Percentiles rank a stretch among this genome's conserved stretches.
Evolutionary conservation across 2,888 invertebrate genomes (phyloP).

Genomic region (Pyrochroa serraticornis): DNA sequence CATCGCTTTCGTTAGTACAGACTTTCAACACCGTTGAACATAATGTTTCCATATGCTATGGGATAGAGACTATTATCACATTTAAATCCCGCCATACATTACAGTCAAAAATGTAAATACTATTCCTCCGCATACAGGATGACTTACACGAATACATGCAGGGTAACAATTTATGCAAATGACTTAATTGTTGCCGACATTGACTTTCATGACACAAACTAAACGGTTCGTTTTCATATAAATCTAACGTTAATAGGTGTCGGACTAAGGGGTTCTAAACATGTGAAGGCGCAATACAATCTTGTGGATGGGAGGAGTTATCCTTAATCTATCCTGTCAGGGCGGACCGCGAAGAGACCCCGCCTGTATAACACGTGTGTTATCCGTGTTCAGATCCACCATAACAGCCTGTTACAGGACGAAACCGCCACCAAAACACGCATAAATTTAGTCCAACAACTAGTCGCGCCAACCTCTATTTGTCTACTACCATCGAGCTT

Average conservation of each 20-base stretch:
- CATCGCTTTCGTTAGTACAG: too few relatives aligned
- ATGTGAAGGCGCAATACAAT: conserved; percentile 25
- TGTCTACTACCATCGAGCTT: too few relatives aligned
- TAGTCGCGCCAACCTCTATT: too few relatives aligned
- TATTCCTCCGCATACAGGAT: neutral
- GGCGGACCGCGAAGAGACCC: conserved; percentile 21
- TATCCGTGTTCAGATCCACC: neutral
- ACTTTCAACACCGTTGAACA: too few relatives aligned
- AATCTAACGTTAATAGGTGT: conserved; percentile 21
- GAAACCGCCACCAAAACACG: too few relatives aligned
- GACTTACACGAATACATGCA: neutral
- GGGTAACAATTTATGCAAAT: conserved; percentile 14
- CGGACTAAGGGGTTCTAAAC: conserved; percentile 9
- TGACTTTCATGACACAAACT: conserved; percentile 16
- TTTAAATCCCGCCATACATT: too few relatives aligned
- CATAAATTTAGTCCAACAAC: too few relatives aligned
- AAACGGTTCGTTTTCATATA: neutral
- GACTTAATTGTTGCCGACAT: conserved; percentile 10
- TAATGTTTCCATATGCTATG: too few relatives aligned
- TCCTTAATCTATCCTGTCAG: conserved; percentile 25
- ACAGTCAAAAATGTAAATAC: neutral
- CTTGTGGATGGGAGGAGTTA: conserved; percentile 26
- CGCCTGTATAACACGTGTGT: conserved; percentile 29
- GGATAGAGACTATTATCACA: too few relatives aligned
- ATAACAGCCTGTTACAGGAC: too few relatives aligned